A percentile compares a stretch with the other conserved stretches of the same genome.
phyloP scores from a whole-genome alignment of 2,113 vertebrate species.

The Alosa alosa region DNA sequence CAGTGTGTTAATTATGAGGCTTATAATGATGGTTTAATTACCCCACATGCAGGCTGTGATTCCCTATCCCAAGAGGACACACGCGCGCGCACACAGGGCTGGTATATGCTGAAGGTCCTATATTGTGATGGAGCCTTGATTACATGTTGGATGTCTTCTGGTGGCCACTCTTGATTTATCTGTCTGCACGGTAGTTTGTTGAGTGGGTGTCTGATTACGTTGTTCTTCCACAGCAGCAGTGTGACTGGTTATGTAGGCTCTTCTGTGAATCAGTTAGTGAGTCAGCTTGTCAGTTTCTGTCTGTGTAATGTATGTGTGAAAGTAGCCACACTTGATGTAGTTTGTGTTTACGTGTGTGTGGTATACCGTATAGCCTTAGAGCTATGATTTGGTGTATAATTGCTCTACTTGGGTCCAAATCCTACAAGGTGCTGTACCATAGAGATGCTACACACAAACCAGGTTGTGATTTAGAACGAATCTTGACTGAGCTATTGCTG shows the following conservation, averaged over 20 bases:
- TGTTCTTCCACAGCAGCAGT: not conserved
- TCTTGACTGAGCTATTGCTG: not conserved
- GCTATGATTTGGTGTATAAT: not conserved
- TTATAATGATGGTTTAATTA: conserved; percentile 7
- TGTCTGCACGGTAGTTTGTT: not conserved
- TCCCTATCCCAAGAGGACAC: not conserved
- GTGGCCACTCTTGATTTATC: not conserved
- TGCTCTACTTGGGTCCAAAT: not conserved
- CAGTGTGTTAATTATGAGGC: conserved; percentile 12
- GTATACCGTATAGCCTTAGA: not conserved
- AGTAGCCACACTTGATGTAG: no score
- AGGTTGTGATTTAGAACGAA: no score
- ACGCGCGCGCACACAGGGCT: not conserved
- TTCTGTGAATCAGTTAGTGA: not conserved
- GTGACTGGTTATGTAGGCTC: not conserved
- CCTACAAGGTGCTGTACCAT: not conserved
- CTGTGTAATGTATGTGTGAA: not conserved
- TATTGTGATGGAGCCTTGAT: not conserved
- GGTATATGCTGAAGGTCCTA: not conserved
- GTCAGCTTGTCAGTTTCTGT: not conserved
- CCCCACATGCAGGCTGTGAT: not conserved
- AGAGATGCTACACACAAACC: not conserved
- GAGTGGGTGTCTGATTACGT: not conserved
- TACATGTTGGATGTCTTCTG: not conserved
- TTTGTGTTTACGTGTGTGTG: no score